Percentiles rank a stretch among this genome's conserved stretches.
Evolutionary conservation across 2,113 vertebrate genomes (phyloP).

Genomic region (Aix galericulata): DNA sequence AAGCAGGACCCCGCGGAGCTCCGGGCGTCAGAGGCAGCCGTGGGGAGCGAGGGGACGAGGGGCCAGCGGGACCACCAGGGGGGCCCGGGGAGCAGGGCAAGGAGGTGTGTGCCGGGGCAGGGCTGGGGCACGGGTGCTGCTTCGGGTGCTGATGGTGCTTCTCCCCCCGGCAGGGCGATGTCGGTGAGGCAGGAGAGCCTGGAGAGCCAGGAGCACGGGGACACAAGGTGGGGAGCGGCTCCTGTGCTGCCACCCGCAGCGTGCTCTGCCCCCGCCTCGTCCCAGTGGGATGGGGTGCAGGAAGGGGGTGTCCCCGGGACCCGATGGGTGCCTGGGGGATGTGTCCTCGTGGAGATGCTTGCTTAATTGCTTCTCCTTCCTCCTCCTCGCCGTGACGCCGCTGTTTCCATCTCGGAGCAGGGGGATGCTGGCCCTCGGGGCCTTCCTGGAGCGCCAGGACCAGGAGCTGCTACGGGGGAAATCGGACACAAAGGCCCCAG

Average conservation of each 20-base stretch:
- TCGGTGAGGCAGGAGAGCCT: constrained; percentile 69
- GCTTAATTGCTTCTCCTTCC: neutral
- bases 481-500: constrained; percentile 77
- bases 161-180: constrained; percentile 46
- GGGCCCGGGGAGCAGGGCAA: constrained; percentile 73
- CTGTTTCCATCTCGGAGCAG: constrained; percentile 55
- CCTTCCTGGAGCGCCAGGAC: constrained; percentile 77
- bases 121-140: neutral
- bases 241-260: neutral
- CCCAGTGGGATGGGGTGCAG: accelerated
- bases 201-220: constrained; percentile 79
- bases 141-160: neutral
- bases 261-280: neutral
- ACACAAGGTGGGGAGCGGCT: constrained; percentile 74
- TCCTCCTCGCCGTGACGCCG: neutral
- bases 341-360: neutral
- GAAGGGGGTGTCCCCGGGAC: neutral
- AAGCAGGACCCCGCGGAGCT: constrained; percentile 74
- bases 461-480: constrained; percentile 74
- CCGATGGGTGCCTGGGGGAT: neutral
- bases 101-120: constrained; percentile 72
- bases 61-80: constrained; percentile 74
- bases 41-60: constrained; percentile 79
- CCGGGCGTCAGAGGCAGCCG: constrained; percentile 67
- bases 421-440: constrained; percentile 79